Percentiles rank a stretch among this genome's conserved stretches.
Conservation (phyloP, 2,888 invertebrate genomes). For the Balanococcus diminutus region DNA sequence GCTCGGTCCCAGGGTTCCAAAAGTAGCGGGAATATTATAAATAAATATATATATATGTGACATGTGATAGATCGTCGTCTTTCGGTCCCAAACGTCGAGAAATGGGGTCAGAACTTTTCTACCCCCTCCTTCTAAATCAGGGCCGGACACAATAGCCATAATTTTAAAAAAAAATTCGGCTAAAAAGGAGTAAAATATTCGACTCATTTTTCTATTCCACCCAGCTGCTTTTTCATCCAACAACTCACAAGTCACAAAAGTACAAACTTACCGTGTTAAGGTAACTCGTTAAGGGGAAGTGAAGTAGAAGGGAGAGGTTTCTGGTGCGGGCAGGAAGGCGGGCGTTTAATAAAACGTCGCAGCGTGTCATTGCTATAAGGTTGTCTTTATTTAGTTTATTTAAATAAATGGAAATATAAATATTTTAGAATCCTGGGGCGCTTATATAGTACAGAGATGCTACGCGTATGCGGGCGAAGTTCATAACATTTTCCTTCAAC, state of each 20-base stretch:
- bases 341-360: slow-evolving; percentile 38
- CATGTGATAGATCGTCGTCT: too few species aligned
- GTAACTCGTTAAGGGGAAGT: background rate
- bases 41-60: too few species aligned
- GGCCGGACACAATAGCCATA: too few species aligned
- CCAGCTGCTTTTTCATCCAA: too few species aligned
- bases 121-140: too few species aligned
- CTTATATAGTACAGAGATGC: slow-evolving; percentile 17
- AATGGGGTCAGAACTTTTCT: too few species aligned
- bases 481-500: background rate
- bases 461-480: background rate
- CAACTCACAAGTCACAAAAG: background rate
- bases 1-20: too few species aligned
- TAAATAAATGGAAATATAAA: slow-evolving; percentile 44
- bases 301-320: background rate
- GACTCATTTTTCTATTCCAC: too few species aligned
- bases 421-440: slow-evolving; percentile 38
- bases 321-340: background rate
- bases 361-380: slow-evolving; percentile 25
- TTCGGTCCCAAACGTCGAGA: too few species aligned
- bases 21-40: too few species aligned
- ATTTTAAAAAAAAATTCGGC: too few species aligned
- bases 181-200: too few species aligned
- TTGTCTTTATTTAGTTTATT: slow-evolving; percentile 41
- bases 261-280: background rate